Percentiles rank a stretch among this genome's conserved stretches.
Evolutionary conservation across 2,797 vertebrate species (phyloP).

Genomic region (Rachycentron canadum): DNA sequence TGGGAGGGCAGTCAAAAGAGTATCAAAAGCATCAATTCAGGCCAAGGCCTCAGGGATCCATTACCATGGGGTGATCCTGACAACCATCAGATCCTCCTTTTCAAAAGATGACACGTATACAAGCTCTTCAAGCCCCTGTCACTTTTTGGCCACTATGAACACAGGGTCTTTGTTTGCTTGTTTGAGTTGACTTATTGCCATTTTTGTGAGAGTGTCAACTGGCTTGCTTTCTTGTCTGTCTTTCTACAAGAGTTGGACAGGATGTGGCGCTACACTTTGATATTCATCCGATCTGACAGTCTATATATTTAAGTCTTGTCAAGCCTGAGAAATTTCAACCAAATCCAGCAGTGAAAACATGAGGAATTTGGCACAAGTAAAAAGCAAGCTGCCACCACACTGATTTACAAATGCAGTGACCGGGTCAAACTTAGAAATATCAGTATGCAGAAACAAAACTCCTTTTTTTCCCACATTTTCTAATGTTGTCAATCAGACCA

Average conservation of each 20-base stretch:
- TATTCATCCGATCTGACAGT: slow-evolving; percentile 73
- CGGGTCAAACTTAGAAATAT: slow-evolving; percentile 50
- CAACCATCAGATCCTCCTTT: slow-evolving; percentile 85
- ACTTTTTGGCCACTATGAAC: slow-evolving; percentile 75
- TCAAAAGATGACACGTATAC: slow-evolving; percentile 82
- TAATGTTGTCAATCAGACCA: background rate
- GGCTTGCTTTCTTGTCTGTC: slow-evolving; percentile 70
- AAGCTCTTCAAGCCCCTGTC: slow-evolving; percentile 75
- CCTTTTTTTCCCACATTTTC: background rate
- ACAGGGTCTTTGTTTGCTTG: slow-evolving; percentile 77
- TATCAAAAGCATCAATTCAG: slow-evolving; percentile 80
- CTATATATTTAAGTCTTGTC: slow-evolving; percentile 74
- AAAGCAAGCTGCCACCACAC: slow-evolving; percentile 51
- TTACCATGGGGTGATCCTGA: slow-evolving; percentile 80
- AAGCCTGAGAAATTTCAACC: slow-evolving; percentile 61
- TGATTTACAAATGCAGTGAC: slow-evolving; percentile 53
- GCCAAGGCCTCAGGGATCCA: slow-evolving; percentile 77
- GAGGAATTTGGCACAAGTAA: slow-evolving; percentile 65
- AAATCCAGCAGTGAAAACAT: slow-evolving; percentile 71
- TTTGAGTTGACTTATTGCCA: slow-evolving; percentile 79
- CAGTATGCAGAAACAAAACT: slow-evolving; percentile 2
- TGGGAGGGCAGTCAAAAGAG: slow-evolving; percentile 79
- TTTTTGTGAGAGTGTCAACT: slow-evolving; percentile 71
- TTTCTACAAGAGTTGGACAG: slow-evolving; percentile 76
- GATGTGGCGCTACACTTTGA: slow-evolving; percentile 80